Conservation (phyloP, 2,113 vertebrate genomes). For the Amphiprion ocellaris region DNA sequence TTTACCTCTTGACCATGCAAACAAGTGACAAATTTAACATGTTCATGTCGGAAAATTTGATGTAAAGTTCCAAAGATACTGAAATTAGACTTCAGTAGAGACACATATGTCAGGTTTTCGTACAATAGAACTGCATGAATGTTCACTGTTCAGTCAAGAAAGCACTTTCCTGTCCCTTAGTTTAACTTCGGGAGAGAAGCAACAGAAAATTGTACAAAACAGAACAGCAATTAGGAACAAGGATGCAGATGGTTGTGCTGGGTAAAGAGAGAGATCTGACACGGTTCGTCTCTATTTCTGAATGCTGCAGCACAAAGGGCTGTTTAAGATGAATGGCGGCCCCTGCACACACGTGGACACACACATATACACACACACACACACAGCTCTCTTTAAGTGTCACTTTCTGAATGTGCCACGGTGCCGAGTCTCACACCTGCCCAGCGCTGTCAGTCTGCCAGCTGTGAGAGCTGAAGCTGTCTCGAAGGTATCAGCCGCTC, state of each 20-base stretch:
- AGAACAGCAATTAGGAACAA: constrained; percentile 43
- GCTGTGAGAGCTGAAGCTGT: constrained; percentile 60
- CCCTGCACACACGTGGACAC: not conserved
- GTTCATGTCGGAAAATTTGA: not conserved
- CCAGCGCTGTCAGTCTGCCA: constrained; percentile 72
- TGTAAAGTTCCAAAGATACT: constrained; percentile 9
- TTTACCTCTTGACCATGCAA: constrained; percentile 15
- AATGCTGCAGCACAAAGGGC: constrained; percentile 56
- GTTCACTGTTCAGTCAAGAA: constrained; percentile 11
- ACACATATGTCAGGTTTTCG: not conserved
- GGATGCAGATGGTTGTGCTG: constrained; percentile 43
- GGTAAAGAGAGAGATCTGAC: constrained; percentile 42
- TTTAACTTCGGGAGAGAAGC: constrained; percentile 31
- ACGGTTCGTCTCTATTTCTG: constrained; percentile 52
- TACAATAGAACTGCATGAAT: not conserved
- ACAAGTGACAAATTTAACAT: constrained; percentile 20
- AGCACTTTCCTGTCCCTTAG: constrained; percentile 15
- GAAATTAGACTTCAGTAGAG: constrained; percentile 17
- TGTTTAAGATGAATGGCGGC: constrained; percentile 61
- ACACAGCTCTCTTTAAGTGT: constrained; percentile 55
- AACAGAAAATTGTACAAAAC: constrained; percentile 6
- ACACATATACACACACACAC: not conserved
- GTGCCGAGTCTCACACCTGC: constrained; percentile 67
- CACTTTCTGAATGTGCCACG: constrained; percentile 57
- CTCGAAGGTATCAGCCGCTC: constrained; percentile 51